Base-by-base conservation (phyloP, 2,113 vertebrate species). In the Nerophis ophidion region DNA sequence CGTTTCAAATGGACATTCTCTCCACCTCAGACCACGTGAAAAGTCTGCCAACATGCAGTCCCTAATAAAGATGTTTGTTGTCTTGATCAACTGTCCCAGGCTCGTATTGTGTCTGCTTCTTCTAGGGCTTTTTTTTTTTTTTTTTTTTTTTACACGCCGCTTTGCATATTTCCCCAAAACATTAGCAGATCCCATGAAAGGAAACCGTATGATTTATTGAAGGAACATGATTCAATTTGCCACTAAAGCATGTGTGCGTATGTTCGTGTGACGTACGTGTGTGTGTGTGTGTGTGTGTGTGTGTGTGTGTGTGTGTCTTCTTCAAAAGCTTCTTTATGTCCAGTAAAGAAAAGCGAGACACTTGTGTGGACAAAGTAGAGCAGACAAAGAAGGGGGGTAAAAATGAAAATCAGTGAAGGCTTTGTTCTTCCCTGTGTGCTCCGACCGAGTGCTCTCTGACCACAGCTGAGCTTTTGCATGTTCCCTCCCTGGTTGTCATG, bases 401-500 rank as follows among this genome's bases (percentile, higher is more conserved):
- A 77, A 83, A 81, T 85, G 84, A 81, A 87, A 88, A 89, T 87
- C 83, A 82, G 84, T 82, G 77, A 76, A 61, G 75, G 84, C 88
- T 91, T 90, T 91, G 89, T 90, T 87, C 86, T 81, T 80, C 33
- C 35, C 69, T 82, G 81, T 79, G 77, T 68, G 75, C 81, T 83
- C 81, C 81, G 68, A 64, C 82, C 64, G 83, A 80, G 81, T 77
- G 65, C 78, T 83, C 86, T 84, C 82, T 86, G 86, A 86, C 87
- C 71, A 56, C 72, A 82, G 81, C 74, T 75, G 86, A 88, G 86
- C 86, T 82, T 81, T 86, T 82, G 80, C 79, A 70, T 82, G 71
- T 75, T 64, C 60, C 4, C 36, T 19, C 55, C 45, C 74, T 82
- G 84, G 90, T 89, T 91, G 89, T 90, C 89, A 91, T 90, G 89